Conservation (phyloP, 35 echinoderm and acorn worm species). For the Apostichopus parvimensis region DNA sequence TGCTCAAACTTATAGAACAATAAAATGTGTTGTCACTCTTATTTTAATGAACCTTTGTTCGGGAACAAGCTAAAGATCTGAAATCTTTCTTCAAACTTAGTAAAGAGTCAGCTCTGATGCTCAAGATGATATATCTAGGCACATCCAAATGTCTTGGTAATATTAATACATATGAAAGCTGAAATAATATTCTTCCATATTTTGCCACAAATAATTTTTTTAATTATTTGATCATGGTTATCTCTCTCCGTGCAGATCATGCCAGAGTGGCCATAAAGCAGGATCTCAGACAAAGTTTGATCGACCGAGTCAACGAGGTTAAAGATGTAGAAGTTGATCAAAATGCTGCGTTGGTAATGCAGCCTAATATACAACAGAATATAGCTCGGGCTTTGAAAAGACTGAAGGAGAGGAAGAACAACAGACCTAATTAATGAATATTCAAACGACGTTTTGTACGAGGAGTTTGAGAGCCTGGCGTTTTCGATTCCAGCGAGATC, state of each 20-base stretch:
- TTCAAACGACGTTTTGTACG: neutral
- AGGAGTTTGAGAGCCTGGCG: neutral
- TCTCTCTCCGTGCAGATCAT: neutral
- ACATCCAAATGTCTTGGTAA: too few relatives aligned
- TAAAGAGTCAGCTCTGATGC: too few relatives aligned
- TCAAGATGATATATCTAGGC: too few relatives aligned
- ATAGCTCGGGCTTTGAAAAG: neutral
- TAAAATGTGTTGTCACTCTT: too few relatives aligned
- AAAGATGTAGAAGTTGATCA: neutral
- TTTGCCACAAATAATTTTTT: too few relatives aligned
- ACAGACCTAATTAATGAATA: neutral
- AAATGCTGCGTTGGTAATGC: neutral
- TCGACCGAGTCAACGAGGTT: neutral
- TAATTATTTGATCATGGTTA: neutral
- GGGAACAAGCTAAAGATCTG: too few relatives aligned
- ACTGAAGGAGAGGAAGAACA: neutral
- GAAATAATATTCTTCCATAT: too few relatives aligned
- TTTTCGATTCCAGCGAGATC: neutral
- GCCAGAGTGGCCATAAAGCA: neutral
- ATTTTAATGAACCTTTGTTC: too few relatives aligned
- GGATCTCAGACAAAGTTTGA: neutral
- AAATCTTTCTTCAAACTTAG: too few relatives aligned
- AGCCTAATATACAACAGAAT: neutral
- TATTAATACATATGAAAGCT: too few relatives aligned
- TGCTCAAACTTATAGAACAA: too few relatives aligned